phyloP scores from a whole-genome alignment of 1,140 invertebrate genomes.

The Drosophila nikananu region DNA sequence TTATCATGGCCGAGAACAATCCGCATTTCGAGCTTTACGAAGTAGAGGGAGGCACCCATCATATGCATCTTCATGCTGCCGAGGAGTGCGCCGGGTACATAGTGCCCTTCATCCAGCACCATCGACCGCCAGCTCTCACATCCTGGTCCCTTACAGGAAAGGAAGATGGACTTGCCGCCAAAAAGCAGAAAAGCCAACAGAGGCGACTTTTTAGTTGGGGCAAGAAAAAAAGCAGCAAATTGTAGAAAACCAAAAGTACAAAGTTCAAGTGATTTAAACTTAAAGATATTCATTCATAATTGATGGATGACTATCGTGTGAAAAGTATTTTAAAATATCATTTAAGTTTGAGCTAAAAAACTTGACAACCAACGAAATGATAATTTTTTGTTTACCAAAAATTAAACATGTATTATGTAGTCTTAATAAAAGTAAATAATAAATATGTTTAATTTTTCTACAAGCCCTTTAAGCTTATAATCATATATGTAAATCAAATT shows the following conservation, averaged over 20 bases:
- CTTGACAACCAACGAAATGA: background rate
- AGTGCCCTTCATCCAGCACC: constrained; percentile 85
- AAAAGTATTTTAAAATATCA: background rate
- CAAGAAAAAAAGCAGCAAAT: constrained; percentile 29
- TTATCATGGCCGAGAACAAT: constrained; percentile 86
- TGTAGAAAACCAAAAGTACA: constrained; percentile 18
- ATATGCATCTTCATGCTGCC: constrained; percentile 89
- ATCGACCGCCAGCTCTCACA: constrained; percentile 43
- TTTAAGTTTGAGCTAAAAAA: background rate
- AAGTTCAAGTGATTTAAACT: background rate
- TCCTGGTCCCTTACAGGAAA: constrained; percentile 43
- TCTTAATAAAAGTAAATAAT: background rate
- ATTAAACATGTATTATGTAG: background rate
- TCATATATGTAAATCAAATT: too few relatives aligned
- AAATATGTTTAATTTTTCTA: background rate
- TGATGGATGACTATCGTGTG: background rate
- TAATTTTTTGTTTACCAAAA: background rate
- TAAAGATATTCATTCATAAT: background rate
- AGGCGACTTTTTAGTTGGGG: constrained; percentile 23
- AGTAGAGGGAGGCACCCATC: constrained; percentile 86
- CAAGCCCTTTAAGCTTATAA: background rate
- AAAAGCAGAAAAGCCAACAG: background rate
- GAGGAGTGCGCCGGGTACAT: constrained; percentile 87
- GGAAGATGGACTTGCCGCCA: constrained; percentile 1
- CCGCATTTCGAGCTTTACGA: constrained; percentile 87